Evolutionary conservation across 2,113 vertebrate genomes (phyloP), one percentile per base, ranked within the genome.

Genomic region (Panthera leo): DNA sequence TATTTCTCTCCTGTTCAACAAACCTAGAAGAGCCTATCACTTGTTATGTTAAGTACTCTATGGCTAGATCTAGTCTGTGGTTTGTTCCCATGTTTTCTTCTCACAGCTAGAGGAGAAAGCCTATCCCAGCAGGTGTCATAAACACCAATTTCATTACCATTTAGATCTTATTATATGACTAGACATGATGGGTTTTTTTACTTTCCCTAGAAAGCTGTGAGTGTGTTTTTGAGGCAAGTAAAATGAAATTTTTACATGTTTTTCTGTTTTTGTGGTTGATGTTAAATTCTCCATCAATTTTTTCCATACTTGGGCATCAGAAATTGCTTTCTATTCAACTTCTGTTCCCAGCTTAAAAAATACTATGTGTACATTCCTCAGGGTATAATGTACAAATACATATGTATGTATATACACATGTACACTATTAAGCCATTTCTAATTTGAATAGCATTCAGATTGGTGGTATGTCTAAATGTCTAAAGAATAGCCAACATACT

Each of bases 241-340:
- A 82, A 58, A 75, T 67, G 29, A 89, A 91, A 93, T 70, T 2
- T 34, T 34, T 79, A 11, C 6, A 25, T 29, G 23, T 82, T 90
- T 82, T 88, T 87, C 5, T 23, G 31, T 34, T 91, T 91, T 70
- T 87, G 75, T 31, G 8, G 75, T 78, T 78, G 42, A 48, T 36
- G 27, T 85, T 93, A 86, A 87, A 92, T 79, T 96, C 23, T 73
- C 55, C 51, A 91, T 39, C 23, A 73, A 5, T 92, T 91, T 89
- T 7, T 65, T 80, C 15, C 29, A 65, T 89, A 53, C 11, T 95
- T 73, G 63, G 16, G 1, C 63, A 51, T n/a, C 39, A 90, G 84
- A 88, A 18, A 67, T 48, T 89, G 29, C 39, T 94, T 76, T 93
- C 67, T 71, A 73, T 73, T 91, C 42, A 94, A 85, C 25, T 87